Percentiles rank a stretch among this genome's conserved stretches.
Conservation (phyloP, 2,113 vertebrate species). For the Cyprinodon brontotheroides region DNA sequence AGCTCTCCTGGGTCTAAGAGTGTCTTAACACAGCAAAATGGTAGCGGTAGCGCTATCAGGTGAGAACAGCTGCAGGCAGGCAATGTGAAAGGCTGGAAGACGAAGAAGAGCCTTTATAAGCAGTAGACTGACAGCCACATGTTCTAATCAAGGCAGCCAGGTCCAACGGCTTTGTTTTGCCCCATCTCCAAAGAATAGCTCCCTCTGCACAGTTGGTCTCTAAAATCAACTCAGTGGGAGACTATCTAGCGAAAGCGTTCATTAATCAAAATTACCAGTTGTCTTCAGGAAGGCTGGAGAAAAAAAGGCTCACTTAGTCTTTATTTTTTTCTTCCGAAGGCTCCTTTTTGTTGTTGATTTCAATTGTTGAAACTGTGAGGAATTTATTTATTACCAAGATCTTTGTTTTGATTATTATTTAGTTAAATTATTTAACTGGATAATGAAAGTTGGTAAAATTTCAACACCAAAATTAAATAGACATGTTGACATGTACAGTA, state of each 20-base stretch:
- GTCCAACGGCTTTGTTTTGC: constrained; percentile 62
- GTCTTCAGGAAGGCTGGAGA: constrained; percentile 13
- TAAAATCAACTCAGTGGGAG: constrained; percentile 46
- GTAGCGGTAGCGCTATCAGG: constrained; percentile 64
- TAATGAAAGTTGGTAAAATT: neutral
- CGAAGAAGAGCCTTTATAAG: constrained; percentile 61
- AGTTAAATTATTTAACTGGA: neutral
- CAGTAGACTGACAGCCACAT: constrained; percentile 52
- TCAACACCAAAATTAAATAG: neutral
- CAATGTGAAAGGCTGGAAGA: constrained; percentile 35
- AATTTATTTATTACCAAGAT: neutral
- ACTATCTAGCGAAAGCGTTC: constrained; percentile 27
- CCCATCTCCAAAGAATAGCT: constrained; percentile 52
- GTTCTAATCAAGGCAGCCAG: constrained; percentile 69
- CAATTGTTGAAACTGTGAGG: neutral
- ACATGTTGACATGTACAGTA: neutral
- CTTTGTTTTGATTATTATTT: too few species aligned
- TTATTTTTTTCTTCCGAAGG: neutral
- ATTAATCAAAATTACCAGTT: constrained; percentile 57
- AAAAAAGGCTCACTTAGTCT: neutral
- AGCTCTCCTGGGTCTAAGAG: constrained; percentile 50
- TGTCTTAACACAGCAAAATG: constrained; percentile 49
- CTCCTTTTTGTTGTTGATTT: constrained; percentile 25
- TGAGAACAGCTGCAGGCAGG: constrained; percentile 67
- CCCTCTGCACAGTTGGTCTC: constrained; percentile 54